These are phyloP conservation scores for Rhadinocentrus ornatus DNA, from an alignment of 2,797 vertebrate species.

Conservation along the genomic window DNA sequence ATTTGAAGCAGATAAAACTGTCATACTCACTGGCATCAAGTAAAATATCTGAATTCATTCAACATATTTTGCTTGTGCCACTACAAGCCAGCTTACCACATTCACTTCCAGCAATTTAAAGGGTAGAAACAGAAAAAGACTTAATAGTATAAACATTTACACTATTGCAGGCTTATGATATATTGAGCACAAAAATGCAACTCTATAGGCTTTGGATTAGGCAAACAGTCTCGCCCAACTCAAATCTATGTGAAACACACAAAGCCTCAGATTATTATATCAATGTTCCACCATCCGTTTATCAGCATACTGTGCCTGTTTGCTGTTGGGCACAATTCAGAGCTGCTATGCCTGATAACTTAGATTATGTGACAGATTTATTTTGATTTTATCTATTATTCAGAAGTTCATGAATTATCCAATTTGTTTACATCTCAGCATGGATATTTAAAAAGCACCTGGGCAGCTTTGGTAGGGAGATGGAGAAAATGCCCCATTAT, in stretches of 20 bases:
- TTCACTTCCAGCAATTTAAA: slow-evolving; percentile 6
- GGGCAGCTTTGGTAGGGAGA: not conserved
- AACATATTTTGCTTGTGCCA: slow-evolving; percentile 24
- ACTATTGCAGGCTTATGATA: slow-evolving; percentile 20
- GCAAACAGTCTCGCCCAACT: slow-evolving; percentile 44
- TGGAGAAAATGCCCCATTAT: not conserved
- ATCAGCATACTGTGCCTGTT: slow-evolving; percentile 36
- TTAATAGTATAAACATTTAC: slow-evolving; percentile 18
- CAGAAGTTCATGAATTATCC: not conserved
- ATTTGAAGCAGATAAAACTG: slow-evolving; percentile 33
- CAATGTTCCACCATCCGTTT: slow-evolving; percentile 10
- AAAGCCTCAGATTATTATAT: slow-evolving; percentile 26
- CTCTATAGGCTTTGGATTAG: slow-evolving; percentile 24
- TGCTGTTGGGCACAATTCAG: slow-evolving; percentile 24
- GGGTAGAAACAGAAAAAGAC: slow-evolving; percentile 15
- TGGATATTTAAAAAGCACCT: not conserved
- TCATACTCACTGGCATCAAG: slow-evolving; percentile 32
- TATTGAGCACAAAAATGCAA: slow-evolving; percentile 25
- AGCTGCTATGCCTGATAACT: not conserved
- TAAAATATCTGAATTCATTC: slow-evolving; percentile 40
- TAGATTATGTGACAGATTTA: not conserved
- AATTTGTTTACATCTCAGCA: not conserved
- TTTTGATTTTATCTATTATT: slow-evolving; percentile 4
- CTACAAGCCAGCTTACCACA: not conserved
- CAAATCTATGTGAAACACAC: slow-evolving; percentile 45